Base-by-base conservation (phyloP, 2,113 vertebrate species). In the Turdus rufiventris region DNA sequence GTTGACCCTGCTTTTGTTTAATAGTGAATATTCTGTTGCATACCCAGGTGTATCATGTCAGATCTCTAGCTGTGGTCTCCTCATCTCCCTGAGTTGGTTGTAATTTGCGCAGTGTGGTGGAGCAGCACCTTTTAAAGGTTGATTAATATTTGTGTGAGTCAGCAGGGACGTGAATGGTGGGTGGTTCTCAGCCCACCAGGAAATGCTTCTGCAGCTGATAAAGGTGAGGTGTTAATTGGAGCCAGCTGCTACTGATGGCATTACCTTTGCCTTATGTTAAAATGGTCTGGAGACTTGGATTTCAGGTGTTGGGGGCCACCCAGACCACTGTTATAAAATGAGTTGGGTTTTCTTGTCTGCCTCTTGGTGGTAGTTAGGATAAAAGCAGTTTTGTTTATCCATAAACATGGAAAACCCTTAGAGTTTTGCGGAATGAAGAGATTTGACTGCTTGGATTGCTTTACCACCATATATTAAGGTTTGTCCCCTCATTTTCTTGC, bases 161-260 rank as follows among this genome's bases (percentile, higher is more conserved):
- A 82, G 73, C 84, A 65, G 73, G 54, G 68, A 4, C 4, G 0
- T 21, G 43, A 60, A 61, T 42, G 58, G 58, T 77, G 76, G 66
- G 78, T 82, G 87, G 50, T 15, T 89, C 86, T 85, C n/a, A 40
- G 72, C 63, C 71, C 63, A 19, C 6, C 8, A 34, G 53, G 90
- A 88, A 79, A 57, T 33, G 3, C 38, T 84, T 67, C 1, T 6
- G 3, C 19, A 33, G 31, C 72, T 68, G 86, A 70, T 87, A 58
- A 87, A 94, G 86, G 84, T 89, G 89, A 92, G 38, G 21, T 51
- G 91, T 89, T 54, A 66, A 57, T 4, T 65, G 34, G 66, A 81
- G 33, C 29, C 76, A 62, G 80, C 62, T 93, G 62, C 48, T 19
- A 28, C 1, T 0, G 5, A 3, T 5, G 48, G 25, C 3, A 0